Base-by-base conservation (phyloP, 2,888 invertebrate species). In the Melinaea menophilus region DNA sequence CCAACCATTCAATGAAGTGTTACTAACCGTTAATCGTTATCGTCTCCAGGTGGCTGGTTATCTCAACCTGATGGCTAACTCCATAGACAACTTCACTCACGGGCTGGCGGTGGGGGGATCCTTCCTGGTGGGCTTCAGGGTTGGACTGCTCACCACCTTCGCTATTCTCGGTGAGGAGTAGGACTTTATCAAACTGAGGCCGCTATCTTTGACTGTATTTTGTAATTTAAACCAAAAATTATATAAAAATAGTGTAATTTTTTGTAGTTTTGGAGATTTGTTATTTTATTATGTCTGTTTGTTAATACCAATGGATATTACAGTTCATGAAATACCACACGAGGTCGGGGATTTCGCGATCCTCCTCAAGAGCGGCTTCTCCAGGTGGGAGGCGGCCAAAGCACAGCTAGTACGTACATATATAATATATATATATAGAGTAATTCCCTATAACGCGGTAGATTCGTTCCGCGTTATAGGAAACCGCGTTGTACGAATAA, bases 301-400 rank as follows among this genome's bases (percentile, higher is more conserved):
- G 11, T 3, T 12, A n/a, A 46, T 51, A 12, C 66, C 37, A 37
- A 37, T 41, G 7, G 9, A 9, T 41, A 33, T 71, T 82, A 72
- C 94, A 85, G 94, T 99, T 35, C 99, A 99, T 80, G 99, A 99
- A 89, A 97, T 99, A 64, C 99, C 99, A 0, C 99, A 99, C 81
- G 99, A 99, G 86, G 95, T 99, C n/a, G 98, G 98, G 0, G 99
- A 99, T 85, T 99, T 99, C 85, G 99, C 99, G 12, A 99, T 99
- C 72, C 88, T 99, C 47, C 91, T 99, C 62, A 95, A 94, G 70
- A 95, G 97, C 56, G 99, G 99, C 0, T 99, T 99, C 85, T 95
- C 95, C 61, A 92, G 98, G 73, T 97, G 97, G 96, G 96, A 96
- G 77, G 99, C 99, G 1, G 98, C 98, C 2, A 95, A 95, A 78